These are phyloP conservation scores for Leptinotarsa lineolata DNA, from an alignment of 1,140 invertebrate species.

Conservation along the genomic window DNA sequence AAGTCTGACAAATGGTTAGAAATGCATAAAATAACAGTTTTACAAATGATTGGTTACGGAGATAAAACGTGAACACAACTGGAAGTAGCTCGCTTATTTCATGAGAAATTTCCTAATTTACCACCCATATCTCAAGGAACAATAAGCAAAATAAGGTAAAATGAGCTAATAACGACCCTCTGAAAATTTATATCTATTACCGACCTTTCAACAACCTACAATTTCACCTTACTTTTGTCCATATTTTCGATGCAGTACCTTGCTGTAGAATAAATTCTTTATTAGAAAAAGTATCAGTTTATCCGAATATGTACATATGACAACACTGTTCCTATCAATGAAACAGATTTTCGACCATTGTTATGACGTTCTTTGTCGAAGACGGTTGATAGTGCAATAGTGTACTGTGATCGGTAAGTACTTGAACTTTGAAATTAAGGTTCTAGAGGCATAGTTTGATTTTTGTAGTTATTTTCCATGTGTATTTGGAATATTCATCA, in stretches of 20 bases:
- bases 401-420: not conserved
- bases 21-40: too few species aligned
- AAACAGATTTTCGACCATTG: conserved; percentile 4
- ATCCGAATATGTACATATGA: not conserved
- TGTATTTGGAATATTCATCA: too few species aligned
- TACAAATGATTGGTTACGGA: too few species aligned
- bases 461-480: conserved; percentile 4
- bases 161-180: not conserved
- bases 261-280: not conserved
- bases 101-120: too few species aligned
- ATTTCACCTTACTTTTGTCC: not conserved
- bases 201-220: not conserved
- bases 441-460: not conserved
- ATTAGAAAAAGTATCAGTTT: not conserved
- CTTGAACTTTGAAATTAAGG: not conserved
- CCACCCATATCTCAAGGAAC: too few species aligned
- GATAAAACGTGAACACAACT: too few species aligned
- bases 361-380: not conserved
- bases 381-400: conserved; percentile 1
- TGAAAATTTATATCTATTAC: conserved; percentile 1
- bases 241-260: not conserved
- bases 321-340: conserved; percentile 1
- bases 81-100: too few species aligned
- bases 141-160: not conserved
- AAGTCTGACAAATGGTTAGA: too few species aligned